These are phyloP conservation scores for Noctua comes DNA, from an alignment of 2,888 invertebrate species.

Conservation along the genomic window DNA sequence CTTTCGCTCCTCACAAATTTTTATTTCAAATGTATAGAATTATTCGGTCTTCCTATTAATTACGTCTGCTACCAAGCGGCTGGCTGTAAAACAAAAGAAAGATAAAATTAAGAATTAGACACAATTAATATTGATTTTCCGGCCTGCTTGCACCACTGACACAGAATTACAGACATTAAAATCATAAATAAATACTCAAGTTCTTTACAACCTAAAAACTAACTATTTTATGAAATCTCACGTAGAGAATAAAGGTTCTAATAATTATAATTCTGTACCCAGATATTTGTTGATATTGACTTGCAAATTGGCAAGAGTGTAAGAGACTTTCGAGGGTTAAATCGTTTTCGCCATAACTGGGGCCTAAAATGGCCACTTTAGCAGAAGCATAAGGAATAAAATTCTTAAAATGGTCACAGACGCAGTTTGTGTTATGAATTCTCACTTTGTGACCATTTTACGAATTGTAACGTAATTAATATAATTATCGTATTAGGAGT, in stretches of 20 bases:
- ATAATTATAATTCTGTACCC: neutral
- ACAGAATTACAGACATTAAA: neutral
- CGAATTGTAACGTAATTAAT: neutral
- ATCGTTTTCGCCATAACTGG: neutral
- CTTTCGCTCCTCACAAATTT: constrained; percentile 65
- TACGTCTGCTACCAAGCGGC: constrained; percentile 81
- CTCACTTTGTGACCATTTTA: neutral
- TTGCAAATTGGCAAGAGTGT: neutral
- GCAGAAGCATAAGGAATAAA: neutral
- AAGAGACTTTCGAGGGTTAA: neutral
- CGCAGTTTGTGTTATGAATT: neutral
- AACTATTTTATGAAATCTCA: neutral
- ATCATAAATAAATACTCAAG: neutral
- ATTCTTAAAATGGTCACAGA: neutral
- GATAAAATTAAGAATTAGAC: constrained; percentile 7
- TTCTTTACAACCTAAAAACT: neutral
- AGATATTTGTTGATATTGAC: neutral
- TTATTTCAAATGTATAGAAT: constrained; percentile 64
- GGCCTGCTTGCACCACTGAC: constrained; percentile 7
- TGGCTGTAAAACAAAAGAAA: constrained; percentile 78
- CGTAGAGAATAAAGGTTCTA: neutral
- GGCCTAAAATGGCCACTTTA: neutral
- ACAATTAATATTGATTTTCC: neutral
- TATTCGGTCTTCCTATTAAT: constrained; percentile 81
- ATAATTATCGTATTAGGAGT: neutral